phyloP scores from a whole-genome alignment of 2,888 invertebrate genomes.

The Alviniconcha strummeri region DNA sequence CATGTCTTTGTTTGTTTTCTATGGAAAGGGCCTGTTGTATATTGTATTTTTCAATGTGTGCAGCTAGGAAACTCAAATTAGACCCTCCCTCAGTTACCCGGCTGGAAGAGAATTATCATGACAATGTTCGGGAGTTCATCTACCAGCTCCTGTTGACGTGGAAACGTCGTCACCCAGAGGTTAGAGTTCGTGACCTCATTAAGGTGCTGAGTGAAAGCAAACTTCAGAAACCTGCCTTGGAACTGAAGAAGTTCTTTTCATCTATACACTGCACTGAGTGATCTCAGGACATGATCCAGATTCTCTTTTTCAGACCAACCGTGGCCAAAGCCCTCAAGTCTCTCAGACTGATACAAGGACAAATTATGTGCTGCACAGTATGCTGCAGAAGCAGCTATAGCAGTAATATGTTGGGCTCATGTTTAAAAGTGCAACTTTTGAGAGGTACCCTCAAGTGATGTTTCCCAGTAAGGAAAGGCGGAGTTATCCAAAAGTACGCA shows the following conservation, averaged over 20 bases:
- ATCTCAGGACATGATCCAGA: too few relatives aligned
- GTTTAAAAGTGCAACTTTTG: too few relatives aligned
- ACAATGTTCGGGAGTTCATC: not conserved
- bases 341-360: too few relatives aligned
- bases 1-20: not conserved
- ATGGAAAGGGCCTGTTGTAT: too few relatives aligned
- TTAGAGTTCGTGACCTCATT: not conserved
- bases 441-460: too few relatives aligned
- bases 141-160: conserved; percentile 10
- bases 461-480: too few relatives aligned
- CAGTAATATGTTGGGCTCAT: too few relatives aligned
- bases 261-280: not conserved
- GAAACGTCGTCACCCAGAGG: not conserved
- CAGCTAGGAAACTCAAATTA: not conserved
- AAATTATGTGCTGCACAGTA: too few relatives aligned
- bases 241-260: not conserved
- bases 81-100: not conserved
- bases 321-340: too few relatives aligned
- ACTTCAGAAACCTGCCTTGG: not conserved
- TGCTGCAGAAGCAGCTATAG: too few relatives aligned
- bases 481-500: too few relatives aligned
- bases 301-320: too few relatives aligned
- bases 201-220: conserved; percentile 1
- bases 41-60: not conserved
- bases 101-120: not conserved